Evolutionary conservation across 2,113 vertebrate genomes (phyloP).

Genomic region (Siniperca chuatsi): DNA sequence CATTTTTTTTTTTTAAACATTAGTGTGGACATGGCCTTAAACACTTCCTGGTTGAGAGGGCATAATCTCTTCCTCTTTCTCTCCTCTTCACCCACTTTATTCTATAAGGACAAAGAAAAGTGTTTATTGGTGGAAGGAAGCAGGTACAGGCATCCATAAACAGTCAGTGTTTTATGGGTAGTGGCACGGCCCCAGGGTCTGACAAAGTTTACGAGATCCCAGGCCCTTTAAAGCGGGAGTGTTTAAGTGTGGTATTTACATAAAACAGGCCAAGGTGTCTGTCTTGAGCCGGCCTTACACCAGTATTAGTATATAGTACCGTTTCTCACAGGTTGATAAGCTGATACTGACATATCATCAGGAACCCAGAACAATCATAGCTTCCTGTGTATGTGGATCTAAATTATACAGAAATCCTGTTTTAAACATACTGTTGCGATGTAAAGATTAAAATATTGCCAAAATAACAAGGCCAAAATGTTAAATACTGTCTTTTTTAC

Average conservation of each 20-base stretch:
- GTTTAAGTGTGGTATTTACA: constrained; percentile 79
- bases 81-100: constrained; percentile 5
- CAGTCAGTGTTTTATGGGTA: constrained; percentile 67
- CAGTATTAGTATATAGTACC: not conserved
- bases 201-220: constrained; percentile 74
- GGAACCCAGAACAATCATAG: not conserved
- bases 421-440: constrained; percentile 1
- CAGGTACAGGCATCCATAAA: constrained; percentile 68
- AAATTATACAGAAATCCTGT: not conserved
- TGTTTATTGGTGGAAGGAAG: constrained; percentile 59
- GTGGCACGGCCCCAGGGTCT: constrained; percentile 46
- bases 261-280: constrained; percentile 60
- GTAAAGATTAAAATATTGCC: not conserved
- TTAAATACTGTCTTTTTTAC: not conserved
- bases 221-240: constrained; percentile 66
- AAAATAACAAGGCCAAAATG: not conserved
- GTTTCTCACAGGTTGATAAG: constrained; percentile 27
- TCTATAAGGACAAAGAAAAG: constrained; percentile 64
- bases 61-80: constrained; percentile 6
- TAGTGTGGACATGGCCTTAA: not conserved
- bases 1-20: not conserved
- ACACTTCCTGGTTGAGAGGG: constrained; percentile 15
- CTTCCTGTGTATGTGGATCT: not conserved
- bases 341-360: not conserved
- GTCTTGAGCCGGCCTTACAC: constrained; percentile 19